Evolutionary conservation across 2,888 invertebrate species (phyloP).

Genomic region (Polyommatus icarus): DNA sequence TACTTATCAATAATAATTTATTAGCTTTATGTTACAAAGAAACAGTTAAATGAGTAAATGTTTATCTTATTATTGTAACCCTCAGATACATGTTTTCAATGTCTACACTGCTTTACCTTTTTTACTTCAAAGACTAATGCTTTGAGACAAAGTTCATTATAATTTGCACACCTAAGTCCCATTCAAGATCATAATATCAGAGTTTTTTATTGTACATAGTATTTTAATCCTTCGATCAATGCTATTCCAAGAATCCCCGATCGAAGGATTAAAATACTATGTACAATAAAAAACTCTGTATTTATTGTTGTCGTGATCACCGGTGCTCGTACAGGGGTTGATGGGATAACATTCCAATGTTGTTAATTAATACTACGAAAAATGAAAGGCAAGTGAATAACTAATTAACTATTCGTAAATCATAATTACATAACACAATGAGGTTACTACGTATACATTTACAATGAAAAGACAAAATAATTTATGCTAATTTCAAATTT

Average conservation of each 20-base stretch:
- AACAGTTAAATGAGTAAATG: neutral
- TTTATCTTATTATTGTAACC: conserved; percentile 9
- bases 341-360: too few species aligned
- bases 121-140: too few species aligned
- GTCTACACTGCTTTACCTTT: neutral
- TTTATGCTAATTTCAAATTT: neutral
- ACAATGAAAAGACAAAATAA: neutral
- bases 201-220: too few species aligned
- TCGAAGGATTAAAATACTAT: too few species aligned
- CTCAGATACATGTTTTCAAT: neutral
- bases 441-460: neutral
- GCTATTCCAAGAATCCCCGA: too few species aligned
- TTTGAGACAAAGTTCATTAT: too few species aligned
- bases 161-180: too few species aligned
- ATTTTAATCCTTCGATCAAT: too few species aligned
- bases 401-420: neutral
- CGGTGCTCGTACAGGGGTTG: too few species aligned
- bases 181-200: too few species aligned
- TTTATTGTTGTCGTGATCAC: too few species aligned
- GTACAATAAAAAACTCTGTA: too few species aligned
- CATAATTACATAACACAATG: neutral
- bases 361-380: neutral
- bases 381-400: neutral
- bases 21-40: neutral
- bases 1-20: neutral